A percentile compares a stretch with the other conserved stretches of the same genome.
Conservation (phyloP, 2,797 vertebrate species). For the Chelon labrosus region DNA sequence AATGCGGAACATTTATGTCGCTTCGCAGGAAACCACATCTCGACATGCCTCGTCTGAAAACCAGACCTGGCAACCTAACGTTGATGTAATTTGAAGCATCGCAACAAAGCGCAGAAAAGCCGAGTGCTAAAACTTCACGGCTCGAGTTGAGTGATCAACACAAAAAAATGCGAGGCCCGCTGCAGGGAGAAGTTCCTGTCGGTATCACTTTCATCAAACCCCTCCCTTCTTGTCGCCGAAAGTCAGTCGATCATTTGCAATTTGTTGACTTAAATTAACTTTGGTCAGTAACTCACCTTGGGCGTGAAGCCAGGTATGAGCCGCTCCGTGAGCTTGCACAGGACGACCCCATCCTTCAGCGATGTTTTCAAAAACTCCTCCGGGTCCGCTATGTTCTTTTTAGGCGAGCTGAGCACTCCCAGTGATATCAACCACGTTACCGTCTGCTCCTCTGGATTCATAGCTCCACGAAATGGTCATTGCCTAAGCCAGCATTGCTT, state of each 20-base stretch:
- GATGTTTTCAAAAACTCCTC: conserved; percentile 93
- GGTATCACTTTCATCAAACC: conserved; percentile 60
- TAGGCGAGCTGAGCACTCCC: conserved; percentile 96
- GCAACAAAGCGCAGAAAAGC: neutral
- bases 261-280: conserved; percentile 30
- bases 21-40: conserved; percentile 71
- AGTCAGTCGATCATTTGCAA: conserved; percentile 28
- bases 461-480: conserved; percentile 73
- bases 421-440: conserved; percentile 98
- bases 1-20: conserved; percentile 83
- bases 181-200: conserved; percentile 50
- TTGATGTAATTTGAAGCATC: neutral
- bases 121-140: conserved; percentile 10
- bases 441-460: conserved; percentile 96
- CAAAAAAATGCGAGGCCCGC: conserved; percentile 42
- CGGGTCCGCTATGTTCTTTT: conserved; percentile 94
- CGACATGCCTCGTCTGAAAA: conserved; percentile 21
- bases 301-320: conserved; percentile 90
- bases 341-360: conserved; percentile 94
- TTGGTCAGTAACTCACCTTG: conserved; percentile 87
- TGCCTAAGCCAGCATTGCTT: conserved; percentile 63
- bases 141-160: neutral
- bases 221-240: conserved; percentile 57
- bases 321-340: conserved; percentile 93
- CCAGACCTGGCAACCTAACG: no score